Evolutionary conservation across 2,113 vertebrate genomes (phyloP), one percentile per base, ranked within the genome.

Genomic region (Tricholaema leucomelas): DNA sequence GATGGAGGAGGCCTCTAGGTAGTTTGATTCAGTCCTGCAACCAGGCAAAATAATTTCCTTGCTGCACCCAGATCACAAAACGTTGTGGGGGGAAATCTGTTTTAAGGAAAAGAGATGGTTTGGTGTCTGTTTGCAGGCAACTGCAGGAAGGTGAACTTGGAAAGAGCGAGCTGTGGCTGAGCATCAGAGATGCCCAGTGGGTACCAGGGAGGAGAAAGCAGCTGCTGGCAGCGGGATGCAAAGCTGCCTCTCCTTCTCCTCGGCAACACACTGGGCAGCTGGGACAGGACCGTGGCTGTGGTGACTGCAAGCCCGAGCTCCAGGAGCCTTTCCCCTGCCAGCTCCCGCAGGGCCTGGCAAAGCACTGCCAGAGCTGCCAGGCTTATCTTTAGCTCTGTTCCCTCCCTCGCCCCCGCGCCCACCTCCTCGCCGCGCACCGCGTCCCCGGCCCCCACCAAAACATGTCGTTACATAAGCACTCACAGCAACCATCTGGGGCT

Each of bases 341-440:
- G 87, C 60, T 95, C 85, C 90, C 30, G 11, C 18, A n/a, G 90
- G 95, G 63, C 85, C 88, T 19, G 88, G 83, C 93, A 19, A 36
- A 94, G 91, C 81, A 0, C 31, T 83, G 89, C 12, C 92, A 24
- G 85, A 67, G 76, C 80, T 94, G 95, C 94, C 96, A 96, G 89
- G 91, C 76, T 96, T 94, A 96, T 96, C 94, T 96, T 94, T 95
- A 96, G 96, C 94, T 91, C 93, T 96, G 94, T 94, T 95, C 91
- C 94, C 92, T 93, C 91, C 87, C 72, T 96, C 91, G 93, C 84
- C 94, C 92, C 95, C 94, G 91, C 84, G 63, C 88, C 94, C 94
- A 92, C 94, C 88, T 82, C 94, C 90, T 91, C 94, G 55, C 93
- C 84, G 69, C 50, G 30, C 87, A 87, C 87, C 71, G 72, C 95